Base-by-base conservation (phyloP, 1,140 invertebrate genomes). In the Medauroidea extradentata region DNA sequence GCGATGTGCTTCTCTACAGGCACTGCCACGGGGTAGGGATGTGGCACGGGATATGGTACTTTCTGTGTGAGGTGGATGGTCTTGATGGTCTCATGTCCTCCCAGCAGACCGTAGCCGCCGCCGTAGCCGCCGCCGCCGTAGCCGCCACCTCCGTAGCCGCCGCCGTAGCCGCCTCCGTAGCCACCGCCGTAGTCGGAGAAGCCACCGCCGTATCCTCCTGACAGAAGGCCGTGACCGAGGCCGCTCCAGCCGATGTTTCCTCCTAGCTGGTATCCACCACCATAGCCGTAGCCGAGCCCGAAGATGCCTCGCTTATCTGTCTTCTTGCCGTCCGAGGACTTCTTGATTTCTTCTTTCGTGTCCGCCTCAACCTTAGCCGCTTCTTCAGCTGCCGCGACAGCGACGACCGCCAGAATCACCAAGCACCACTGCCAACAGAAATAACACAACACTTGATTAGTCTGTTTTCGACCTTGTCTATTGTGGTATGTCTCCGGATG, bases 231-330 rank as follows among this genome's bases (percentile, higher is more conserved):
- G 21, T 49, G 48, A 3, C 29, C 29, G 52, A 38, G 19, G 29
- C 52, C 52, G 27, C 25, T n/a, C 1, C 11, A n/a, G 14, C 13
- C 52, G 3, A 53, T n/a, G 52, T 19, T 21, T 7, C 34, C 52
- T 7, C 34, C 52, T 3, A 34, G 21, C 13, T 53, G 23, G 16
- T 29, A 23, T 21, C 21, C 14, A 16, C 51, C 25, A 2, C 49
- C 57, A 46, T 55, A 55, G 21, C 58, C 58, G 21, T 60, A 60
- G 14, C 58, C 58, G 16, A 60, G 52, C 24, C 52, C 58, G 34
- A 60, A 44, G 11, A 54, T 41, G 13, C 51, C 51, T 9, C 58
- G 39, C 39, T 55, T 54, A 3, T 58, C 48, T 16, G 42, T 21
- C 38, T 55, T 42, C 38, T 55, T 43, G 24, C 44, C 41, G 39